Evolutionary conservation across 2,888 invertebrate genomes (phyloP), one percentile per base, ranked within the genome.

Genomic region (Sinopyrophorus schimmeli): DNA sequence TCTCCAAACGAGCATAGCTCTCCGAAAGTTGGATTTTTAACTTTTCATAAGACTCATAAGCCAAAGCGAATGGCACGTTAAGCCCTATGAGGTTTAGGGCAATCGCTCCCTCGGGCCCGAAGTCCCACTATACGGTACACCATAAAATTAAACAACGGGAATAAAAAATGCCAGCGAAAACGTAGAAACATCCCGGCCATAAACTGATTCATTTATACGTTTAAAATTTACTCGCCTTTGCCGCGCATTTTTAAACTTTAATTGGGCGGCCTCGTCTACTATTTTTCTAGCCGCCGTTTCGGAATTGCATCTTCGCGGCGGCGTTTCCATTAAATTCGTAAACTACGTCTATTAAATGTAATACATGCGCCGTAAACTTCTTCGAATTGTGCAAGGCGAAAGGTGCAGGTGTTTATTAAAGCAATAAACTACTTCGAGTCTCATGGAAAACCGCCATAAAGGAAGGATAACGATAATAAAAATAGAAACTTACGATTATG

Each of bases 11-110:
- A 23, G 32, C 27, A 20, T 11, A 18, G 23, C 26, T 30, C 20
- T 28, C 26, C 18, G 30, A 26, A 39, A 40, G 48, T 37, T 38
- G 24, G 34, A 35, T 35, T 46, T 53, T 53, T 55, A 54, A 58
- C 49, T 54, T 56, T 58, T 56, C 56, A 56, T 46, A 47, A 48
- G 53, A 51, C 24, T 44, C 54, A 43, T 55, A 54, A 58, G 53
- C 42, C 49, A 51, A 46, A 43, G 55, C 51, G 49, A 43, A 51
- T 40, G 39, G 40, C 40, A 37, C 46, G 31, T 34, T 46, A 46
- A 46, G 40, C 16, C 46, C 39, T 24, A 30, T 41, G 46, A 41
- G 40, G 46, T 40, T 30, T 46, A 27, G 31, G 28, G 16, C 42
- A 41, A 51, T 46, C 38, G 26, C 44, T 46, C 51, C 51, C 37